Conservation (phyloP, 1,140 invertebrate species). For the Drosophila pruinosa region DNA sequence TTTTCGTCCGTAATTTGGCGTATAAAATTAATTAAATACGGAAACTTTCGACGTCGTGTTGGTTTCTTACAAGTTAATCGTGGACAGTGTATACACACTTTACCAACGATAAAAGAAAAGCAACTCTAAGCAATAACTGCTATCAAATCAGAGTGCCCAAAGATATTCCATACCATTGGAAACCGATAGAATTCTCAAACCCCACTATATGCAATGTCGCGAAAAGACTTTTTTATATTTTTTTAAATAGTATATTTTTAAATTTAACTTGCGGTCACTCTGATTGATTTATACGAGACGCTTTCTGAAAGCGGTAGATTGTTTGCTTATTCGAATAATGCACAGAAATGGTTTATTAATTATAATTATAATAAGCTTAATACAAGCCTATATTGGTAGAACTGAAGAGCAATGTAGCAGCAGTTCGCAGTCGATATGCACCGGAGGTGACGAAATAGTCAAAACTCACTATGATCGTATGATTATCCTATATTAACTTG, state of each 20-base stretch:
- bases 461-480: conserved; percentile 21
- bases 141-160: conserved; percentile 26
- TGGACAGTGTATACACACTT: conserved; percentile 70
- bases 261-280: too few relatives aligned
- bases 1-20: conserved; percentile 64
- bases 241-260: too few relatives aligned
- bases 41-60: conserved; percentile 75
- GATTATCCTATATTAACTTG: not conserved
- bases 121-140: conserved; percentile 27
- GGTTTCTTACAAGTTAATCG: conserved; percentile 47
- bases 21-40: conserved; percentile 48
- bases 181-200: too few relatives aligned
- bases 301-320: conserved; percentile 8
- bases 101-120: conserved; percentile 52
- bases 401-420: conserved; percentile 7
- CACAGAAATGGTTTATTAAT: conserved; percentile 32
- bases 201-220: not conserved
- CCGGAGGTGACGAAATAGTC: not conserved
- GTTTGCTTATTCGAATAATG: conserved; percentile 52
- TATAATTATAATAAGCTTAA: conserved; percentile 28
- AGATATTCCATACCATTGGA: not conserved
- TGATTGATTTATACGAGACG: conserved; percentile 23
- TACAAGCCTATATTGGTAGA: not conserved
- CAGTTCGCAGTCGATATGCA: not conserved
- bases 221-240: too few relatives aligned